Conservation (phyloP, 2,888 invertebrate genomes). For the Nesidiocoris tenuis region DNA sequence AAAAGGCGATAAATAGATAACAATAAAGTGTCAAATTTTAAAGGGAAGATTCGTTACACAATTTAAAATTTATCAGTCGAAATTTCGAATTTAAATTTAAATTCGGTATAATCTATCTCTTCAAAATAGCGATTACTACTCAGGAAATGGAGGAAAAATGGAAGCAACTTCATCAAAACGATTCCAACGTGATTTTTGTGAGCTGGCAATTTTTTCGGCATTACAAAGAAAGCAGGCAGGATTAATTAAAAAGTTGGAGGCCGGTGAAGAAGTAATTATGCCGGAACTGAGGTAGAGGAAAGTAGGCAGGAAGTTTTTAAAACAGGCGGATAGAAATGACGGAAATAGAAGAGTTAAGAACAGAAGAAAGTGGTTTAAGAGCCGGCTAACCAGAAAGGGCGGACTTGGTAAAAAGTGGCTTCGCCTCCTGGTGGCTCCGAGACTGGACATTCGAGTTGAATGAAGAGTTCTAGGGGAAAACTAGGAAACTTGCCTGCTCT, state of each 20-base stretch:
- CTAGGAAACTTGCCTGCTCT: not conserved
- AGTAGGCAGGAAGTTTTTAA: not conserved
- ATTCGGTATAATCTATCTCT: too few species aligned
- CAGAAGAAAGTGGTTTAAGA: not conserved
- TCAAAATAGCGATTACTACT: too few species aligned
- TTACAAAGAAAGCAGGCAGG: not conserved
- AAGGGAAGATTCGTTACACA: too few species aligned
- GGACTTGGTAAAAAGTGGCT: not conserved
- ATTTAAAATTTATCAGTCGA: too few species aligned
- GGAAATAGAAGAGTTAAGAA: not conserved
- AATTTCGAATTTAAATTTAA: too few species aligned
- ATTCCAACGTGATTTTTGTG: too few species aligned
- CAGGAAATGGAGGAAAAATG: too few species aligned
- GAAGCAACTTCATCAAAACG: too few species aligned
- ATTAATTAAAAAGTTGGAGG: not conserved
- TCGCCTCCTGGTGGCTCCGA: not conserved
- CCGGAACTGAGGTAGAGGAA: not conserved
- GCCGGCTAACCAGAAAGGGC: not conserved
- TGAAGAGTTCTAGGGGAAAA: not conserved
- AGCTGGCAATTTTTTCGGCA: too few species aligned
- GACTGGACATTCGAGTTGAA: not conserved
- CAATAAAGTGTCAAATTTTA: too few species aligned
- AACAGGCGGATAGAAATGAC: not conserved
- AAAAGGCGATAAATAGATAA: too few species aligned
- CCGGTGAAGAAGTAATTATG: not conserved